Evolutionary conservation across 2,888 invertebrate genomes (phyloP), one percentile per base, ranked within the genome.

Genomic region (Baronia brevicornis): DNA sequence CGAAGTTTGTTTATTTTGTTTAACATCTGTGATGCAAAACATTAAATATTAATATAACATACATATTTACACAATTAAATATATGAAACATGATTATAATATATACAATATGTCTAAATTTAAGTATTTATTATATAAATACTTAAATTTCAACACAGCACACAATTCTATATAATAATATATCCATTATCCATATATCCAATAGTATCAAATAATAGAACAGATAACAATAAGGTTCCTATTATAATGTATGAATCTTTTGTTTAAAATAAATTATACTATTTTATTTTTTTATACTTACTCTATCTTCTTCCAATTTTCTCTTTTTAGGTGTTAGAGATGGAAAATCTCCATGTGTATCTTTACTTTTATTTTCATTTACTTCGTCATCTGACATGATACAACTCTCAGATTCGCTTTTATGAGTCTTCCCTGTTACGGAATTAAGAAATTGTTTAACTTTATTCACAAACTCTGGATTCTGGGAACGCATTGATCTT

Each of bases 401-500:
- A 15, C n/a, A n/a, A 1, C 5, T 10, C 3, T 51, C 53, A 13
- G 60, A 54, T 9, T 54, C 53, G 24, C 55, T 54, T 44, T 69
- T 75, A 31, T 51, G 54, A 35, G 41, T 47, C 45, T 70, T 75
- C 12, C 73, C 70, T 29, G 79, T 77, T 1, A 88, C 77, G 33
- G 87, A 85, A 50, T 85, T 86, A 5, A 89, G 59, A 50, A 89
- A 89, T 44, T 84, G 86, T 44, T 85, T 86, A 29, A 89, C 88
- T 55, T 89, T 89, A 42, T 79, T 79, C 0, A 86, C 86, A 73
- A 89, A 89, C 25, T 89, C 89, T 5, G 87, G 85, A 49, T 89
- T 89, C 53, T 88, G 88, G 4, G 88, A 88, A 32, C 89, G 73
- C 84, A 89, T 87, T 34, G 88, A 87, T 28, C 87, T 57, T 45